Percentiles rank a stretch among this genome's conserved stretches.
Evolutionary conservation across 2,113 vertebrate genomes (phyloP).

Genomic region (Macroglossus sobrinus): DNA sequence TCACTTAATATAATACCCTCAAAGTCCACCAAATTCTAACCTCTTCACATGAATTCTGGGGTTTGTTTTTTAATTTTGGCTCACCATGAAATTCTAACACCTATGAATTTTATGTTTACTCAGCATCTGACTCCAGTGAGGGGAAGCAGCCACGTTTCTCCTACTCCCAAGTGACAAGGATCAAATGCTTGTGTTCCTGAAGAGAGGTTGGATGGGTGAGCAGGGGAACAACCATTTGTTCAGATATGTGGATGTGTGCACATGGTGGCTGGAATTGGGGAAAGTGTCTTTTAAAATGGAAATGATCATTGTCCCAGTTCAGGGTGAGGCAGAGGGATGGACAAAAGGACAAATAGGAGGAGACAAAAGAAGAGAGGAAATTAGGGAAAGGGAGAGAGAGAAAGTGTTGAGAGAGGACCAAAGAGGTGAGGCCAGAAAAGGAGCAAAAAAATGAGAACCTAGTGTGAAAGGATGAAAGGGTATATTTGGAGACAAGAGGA

Average conservation of each 20-base stretch:
- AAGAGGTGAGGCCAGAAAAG: background rate
- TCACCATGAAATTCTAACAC: background rate
- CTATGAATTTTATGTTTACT: background rate
- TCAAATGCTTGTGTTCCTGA: background rate
- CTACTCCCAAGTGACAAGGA: background rate
- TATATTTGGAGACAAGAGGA: background rate
- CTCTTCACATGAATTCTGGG: background rate
- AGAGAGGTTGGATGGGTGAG: background rate
- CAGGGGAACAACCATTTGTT: no score
- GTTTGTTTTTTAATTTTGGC: background rate
- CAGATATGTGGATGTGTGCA: background rate
- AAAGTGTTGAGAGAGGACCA: background rate
- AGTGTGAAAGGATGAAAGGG: background rate
- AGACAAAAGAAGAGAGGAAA: background rate
- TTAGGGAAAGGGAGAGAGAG: background rate
- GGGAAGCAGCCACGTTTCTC: background rate
- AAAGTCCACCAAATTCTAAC: background rate
- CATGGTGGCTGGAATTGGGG: accelerated
- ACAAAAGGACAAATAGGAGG: background rate
- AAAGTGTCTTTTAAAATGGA: background rate
- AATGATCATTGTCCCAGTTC: background rate
- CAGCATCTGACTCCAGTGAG: background rate
- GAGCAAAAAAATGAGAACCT: background rate
- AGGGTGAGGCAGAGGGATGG: background rate
- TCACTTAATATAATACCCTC: background rate